Evolutionary conservation across 2,113 vertebrate genomes (phyloP).

Genomic region (Brachionichthys hirsutus): DNA sequence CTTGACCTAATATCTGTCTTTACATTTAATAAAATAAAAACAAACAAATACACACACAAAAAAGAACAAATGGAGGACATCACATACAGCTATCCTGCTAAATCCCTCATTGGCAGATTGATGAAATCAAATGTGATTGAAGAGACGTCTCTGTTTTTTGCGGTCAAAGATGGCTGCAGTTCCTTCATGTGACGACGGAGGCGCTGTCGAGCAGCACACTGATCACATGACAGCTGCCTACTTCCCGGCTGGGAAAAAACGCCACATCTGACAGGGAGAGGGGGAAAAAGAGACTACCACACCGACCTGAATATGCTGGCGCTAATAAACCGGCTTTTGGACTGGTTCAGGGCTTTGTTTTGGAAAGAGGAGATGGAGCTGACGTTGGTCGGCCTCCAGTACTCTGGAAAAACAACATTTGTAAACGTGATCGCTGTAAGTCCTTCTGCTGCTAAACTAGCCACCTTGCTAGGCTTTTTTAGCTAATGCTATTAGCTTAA

Average conservation of each 20-base stretch:
- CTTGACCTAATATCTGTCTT: no score
- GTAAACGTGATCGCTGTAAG: constrained; percentile 89
- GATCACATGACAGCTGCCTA: constrained; percentile 66
- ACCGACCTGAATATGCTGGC: constrained; percentile 78
- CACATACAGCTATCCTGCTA: no score
- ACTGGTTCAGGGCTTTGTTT: constrained; percentile 87
- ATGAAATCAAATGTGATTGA: no score
- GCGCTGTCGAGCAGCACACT: constrained; percentile 29
- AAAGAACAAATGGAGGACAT: no score
- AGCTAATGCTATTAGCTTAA: constrained; percentile 55
- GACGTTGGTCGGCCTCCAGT: constrained; percentile 88
- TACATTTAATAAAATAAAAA: no score
- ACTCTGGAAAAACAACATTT: constrained; percentile 90
- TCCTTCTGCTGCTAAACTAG: constrained; percentile 58
- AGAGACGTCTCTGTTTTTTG: no score
- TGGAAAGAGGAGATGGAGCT: constrained; percentile 94
- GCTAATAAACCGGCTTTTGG: constrained; percentile 83
- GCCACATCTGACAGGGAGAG: constrained; percentile 66
- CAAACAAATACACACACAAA: no score
- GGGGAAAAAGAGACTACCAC: constrained; percentile 36
- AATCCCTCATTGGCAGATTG: no score
- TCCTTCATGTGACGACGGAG: background rate
- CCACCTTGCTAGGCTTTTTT: constrained; percentile 43
- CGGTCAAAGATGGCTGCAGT: background rate
- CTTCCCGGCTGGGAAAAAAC: constrained; percentile 62